Percentiles rank a stretch among this genome's conserved stretches.
Conservation (phyloP, 2,113 vertebrate species). For the Trogon melanurus region DNA sequence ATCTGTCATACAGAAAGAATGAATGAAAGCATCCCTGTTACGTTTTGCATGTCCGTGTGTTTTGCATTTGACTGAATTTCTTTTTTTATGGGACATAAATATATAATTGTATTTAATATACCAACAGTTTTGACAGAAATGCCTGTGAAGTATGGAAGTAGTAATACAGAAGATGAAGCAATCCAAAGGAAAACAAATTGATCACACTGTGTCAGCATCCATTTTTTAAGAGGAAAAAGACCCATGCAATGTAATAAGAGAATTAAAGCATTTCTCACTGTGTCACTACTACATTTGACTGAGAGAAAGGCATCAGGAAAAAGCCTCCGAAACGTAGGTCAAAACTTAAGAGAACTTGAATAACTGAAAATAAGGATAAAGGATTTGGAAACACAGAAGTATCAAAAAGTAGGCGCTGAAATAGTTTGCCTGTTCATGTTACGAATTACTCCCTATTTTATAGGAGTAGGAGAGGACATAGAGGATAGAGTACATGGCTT, state of each 20-base stretch:
- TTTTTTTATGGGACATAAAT: background rate
- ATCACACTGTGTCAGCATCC: background rate
- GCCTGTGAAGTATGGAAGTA: background rate
- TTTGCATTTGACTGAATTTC: background rate
- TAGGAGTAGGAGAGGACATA: background rate
- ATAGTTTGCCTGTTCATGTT: background rate
- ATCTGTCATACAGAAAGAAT: background rate
- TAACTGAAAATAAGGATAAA: background rate
- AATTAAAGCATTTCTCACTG: background rate
- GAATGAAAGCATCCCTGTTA: background rate
- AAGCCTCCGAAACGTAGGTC: background rate
- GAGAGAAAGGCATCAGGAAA: background rate
- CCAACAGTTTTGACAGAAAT: background rate
- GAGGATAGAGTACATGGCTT: background rate
- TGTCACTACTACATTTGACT: background rate
- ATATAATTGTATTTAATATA: background rate
- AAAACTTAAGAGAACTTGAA: background rate
- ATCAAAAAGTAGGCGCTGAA: background rate
- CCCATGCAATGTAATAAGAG: background rate
- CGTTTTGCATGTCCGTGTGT: background rate
- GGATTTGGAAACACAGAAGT: background rate
- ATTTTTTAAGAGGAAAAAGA: background rate
- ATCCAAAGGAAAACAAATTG: background rate
- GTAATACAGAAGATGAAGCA: background rate
- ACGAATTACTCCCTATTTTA: background rate